Conservation (phyloP, 2,113 vertebrate species). For the Calypte anna region DNA sequence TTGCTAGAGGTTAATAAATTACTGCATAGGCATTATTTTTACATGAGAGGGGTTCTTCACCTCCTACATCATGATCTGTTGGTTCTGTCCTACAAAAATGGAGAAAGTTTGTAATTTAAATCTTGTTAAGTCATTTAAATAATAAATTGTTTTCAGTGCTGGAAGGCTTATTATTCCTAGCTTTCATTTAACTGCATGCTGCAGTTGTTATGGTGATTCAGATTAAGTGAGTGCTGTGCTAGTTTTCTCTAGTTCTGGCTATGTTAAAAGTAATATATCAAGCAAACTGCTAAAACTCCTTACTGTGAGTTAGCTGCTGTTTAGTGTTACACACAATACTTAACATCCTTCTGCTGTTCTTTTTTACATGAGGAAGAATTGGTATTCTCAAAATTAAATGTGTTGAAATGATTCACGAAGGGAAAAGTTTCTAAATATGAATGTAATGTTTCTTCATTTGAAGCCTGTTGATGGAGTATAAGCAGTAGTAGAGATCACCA, state of each 20-base stretch:
- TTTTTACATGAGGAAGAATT: background rate
- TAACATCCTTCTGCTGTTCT: background rate
- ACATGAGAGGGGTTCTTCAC: background rate
- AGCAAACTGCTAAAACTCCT: background rate
- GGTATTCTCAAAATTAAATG: background rate
- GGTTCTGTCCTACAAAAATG: background rate
- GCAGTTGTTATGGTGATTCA: background rate
- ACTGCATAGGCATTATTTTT: background rate
- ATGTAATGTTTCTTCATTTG: background rate
- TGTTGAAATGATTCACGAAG: background rate
- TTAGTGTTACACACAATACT: background rate
- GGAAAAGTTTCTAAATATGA: background rate
- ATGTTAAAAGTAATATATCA: background rate
- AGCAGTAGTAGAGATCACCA: background rate
- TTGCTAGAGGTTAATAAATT: background rate
- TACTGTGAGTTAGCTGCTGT: rapidly evolving
- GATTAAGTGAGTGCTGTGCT: background rate
- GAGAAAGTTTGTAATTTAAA: background rate
- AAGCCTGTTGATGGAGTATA: background rate
- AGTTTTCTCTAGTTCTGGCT: background rate
- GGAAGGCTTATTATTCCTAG: background rate
- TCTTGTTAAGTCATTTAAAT: background rate
- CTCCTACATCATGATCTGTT: background rate
- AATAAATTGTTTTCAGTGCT: background rate
- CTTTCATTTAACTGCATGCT: background rate